phyloP scores from a whole-genome alignment of 37 sponge, comb jelly and placozoan genomes.

The Geodia barretti region DNA sequence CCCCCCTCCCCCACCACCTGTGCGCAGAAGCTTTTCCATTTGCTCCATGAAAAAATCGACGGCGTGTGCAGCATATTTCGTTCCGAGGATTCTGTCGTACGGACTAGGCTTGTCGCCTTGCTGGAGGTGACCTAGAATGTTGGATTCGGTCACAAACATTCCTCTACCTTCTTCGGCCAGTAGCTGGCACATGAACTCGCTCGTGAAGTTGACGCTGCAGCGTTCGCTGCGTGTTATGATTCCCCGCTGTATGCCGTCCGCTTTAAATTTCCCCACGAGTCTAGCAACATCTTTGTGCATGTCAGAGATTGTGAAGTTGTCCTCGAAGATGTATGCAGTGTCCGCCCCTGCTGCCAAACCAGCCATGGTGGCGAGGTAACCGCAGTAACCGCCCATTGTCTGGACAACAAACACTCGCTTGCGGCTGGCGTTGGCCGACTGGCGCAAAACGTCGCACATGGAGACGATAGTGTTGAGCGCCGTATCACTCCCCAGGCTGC shows the following conservation, averaged over 20 bases:
- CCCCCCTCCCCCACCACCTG: not conserved
- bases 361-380: conserved; percentile 89
- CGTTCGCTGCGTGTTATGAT: conserved; percentile 67
- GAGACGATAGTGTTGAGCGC: conserved; percentile 83
- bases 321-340: conserved; percentile 88
- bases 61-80: conserved; percentile 62
- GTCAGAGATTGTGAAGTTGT: conserved; percentile 63
- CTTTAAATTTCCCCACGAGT: conserved; percentile 65
- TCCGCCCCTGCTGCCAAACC: conserved; percentile 94
- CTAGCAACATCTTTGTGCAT: conserved; percentile 63
- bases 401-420: conserved; percentile 91
- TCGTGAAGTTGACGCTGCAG: conserved; percentile 75
- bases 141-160: conserved; percentile 47
- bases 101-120: conserved; percentile 83
- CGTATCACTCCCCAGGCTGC: conserved; percentile 85
- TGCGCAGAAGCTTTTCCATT: not conserved
- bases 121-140: conserved; percentile 84
- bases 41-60: conserved; percentile 42
- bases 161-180: conserved; percentile 76
- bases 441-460: conserved; percentile 68
- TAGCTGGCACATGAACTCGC: conserved; percentile 69
- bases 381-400: conserved; percentile 91
- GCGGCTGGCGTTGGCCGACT: conserved; percentile 80
- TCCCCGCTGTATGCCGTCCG: conserved; percentile 52
- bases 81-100: conserved; percentile 74